Base-by-base conservation (phyloP, 2,797 vertebrate genomes). In the Lagocephalus sceleratus region DNA sequence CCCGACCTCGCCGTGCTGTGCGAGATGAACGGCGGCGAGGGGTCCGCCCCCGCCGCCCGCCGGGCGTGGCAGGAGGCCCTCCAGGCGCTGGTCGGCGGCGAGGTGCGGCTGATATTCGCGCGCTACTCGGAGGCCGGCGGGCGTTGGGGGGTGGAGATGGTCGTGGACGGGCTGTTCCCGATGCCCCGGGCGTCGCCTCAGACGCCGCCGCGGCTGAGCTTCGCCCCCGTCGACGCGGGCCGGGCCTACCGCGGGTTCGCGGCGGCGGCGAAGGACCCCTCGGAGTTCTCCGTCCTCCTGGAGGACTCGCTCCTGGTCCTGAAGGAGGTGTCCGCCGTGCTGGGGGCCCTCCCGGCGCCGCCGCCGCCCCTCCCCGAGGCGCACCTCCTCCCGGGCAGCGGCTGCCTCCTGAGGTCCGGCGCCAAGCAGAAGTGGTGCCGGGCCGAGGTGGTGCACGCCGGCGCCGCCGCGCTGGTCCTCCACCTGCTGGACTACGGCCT, bases 401-500 rank as follows among this genome's bases (percentile, higher is more conserved):
- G 72, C 62, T 96, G 93, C 72, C 82, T 98, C 60, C 72, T 94
- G 0, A 87, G 81, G 57, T 88, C 81, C 9, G 83, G 80, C 23
- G 63, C 54, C 2, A 88, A 85, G 63, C 76, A 76, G n/a, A 87
- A 88, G 46, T 96, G 93, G 94, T 93, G 92, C 70, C 90, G 94
- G 74, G 89, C 85, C 10, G 92, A 95, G 83, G 87, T 97, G 0
- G 60, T 69, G 15, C 53, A 88, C 19, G 65, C 79, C 0, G 87
- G 85, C 43, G 40, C 55, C 53, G 60, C 65, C 53, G 60, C 65
- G 2, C 78, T 70, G 8, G 54, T 84, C 52, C 66, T 95, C 47
- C 68, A 45, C 3, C 84, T 94, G 17, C 82, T 94, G 49, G 96
- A 98, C 82, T 91, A 92, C 19, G 94, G 94, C 1, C 85, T 90